Conservation (phyloP, 2,888 invertebrate genomes). For the Pterostichus niger region DNA sequence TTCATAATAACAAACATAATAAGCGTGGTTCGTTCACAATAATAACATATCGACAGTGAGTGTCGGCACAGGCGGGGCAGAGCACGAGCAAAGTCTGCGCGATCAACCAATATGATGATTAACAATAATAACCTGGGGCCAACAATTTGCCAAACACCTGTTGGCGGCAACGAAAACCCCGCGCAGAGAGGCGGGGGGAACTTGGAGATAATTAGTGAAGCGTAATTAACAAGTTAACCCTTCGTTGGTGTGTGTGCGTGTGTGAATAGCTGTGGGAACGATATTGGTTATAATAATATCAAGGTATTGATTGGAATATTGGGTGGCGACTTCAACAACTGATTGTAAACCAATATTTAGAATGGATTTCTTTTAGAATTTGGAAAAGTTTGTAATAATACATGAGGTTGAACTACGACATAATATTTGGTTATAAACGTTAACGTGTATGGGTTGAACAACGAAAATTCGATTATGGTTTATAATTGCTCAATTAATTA, state of each 20-base stretch:
- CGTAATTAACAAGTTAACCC: constrained; percentile 61
- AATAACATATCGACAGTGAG: constrained; percentile 42
- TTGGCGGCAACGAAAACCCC: constrained; percentile 54
- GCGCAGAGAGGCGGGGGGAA: background rate
- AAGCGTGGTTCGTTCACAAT: constrained; percentile 55
- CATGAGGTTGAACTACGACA: background rate
- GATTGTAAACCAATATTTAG: background rate
- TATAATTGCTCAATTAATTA: too few species aligned
- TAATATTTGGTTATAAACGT: background rate
- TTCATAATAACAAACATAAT: constrained; percentile 65
- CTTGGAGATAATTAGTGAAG: constrained; percentile 56
- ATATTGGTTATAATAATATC: constrained; percentile 56
- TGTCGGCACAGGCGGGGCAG: background rate
- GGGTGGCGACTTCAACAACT: background rate
- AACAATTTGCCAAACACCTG: constrained; percentile 67
- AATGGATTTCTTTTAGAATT: background rate
- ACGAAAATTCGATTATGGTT: too few species aligned
- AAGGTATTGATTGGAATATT: background rate
- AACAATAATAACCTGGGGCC: constrained; percentile 65
- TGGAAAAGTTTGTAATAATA: background rate
- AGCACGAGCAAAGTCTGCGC: constrained; percentile 32
- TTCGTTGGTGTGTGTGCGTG: constrained; percentile 26
- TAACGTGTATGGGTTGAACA: background rate
- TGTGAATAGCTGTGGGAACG: background rate
- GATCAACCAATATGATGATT: constrained; percentile 66